Percentiles rank a stretch among this genome's conserved stretches.
These are phyloP conservation scores for Aphodius granarius DNA, from an alignment of 2,888 invertebrate genomes.

Conservation along the genomic window DNA sequence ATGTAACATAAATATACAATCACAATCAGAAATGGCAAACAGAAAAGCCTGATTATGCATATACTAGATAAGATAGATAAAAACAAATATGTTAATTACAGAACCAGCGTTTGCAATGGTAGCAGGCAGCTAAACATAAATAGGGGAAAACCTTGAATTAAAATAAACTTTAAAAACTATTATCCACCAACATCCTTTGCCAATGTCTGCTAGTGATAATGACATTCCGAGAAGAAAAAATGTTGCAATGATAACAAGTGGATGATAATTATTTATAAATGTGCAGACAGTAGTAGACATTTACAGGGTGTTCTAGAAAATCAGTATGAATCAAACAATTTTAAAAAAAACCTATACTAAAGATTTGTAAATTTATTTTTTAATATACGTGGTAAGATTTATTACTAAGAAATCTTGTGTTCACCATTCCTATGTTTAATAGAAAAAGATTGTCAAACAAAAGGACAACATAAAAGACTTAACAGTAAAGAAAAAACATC, in stretches of 20 bases:
- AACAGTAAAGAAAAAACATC: no score
- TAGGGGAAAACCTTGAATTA: background rate
- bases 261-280: no score
- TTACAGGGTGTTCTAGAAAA: background rate
- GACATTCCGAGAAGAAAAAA: background rate
- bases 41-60: background rate
- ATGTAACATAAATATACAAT: no score
- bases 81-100: background rate
- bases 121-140: background rate
- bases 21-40: background rate
- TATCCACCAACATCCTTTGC: background rate
- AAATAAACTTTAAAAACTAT: background rate
- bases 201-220: background rate
- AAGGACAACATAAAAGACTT: no score
- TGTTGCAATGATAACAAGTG: background rate
- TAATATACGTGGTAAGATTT: no score
- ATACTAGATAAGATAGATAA: background rate
- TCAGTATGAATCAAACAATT: background rate
- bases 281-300: background rate
- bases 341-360: no score
- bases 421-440: no score
- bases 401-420: no score
- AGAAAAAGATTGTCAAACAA: no score
- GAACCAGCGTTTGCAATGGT: background rate
- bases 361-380: no score